Conservation (phyloP, 2,888 invertebrate genomes). For the Protophormia terraenovae region DNA sequence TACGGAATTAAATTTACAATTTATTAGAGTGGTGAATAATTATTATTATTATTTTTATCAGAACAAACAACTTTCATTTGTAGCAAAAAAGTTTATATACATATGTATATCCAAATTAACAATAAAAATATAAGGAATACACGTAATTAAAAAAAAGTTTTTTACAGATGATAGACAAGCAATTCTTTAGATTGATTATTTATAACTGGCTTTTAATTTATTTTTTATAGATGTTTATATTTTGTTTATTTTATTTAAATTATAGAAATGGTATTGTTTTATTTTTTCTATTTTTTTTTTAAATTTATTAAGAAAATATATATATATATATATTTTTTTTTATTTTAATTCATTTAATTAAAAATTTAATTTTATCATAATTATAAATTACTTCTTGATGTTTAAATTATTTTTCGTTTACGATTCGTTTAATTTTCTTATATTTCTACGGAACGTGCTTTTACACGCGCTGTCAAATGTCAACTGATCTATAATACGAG, state of each 20-base stretch:
- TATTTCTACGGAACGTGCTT: conserved; percentile 63
- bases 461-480: conserved; percentile 79
- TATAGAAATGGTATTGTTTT: too few species aligned
- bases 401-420: conserved; percentile 29
- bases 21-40: not conserved
- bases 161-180: not conserved
- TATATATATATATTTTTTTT: not conserved
- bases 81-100: too few species aligned
- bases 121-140: not conserved
- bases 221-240: not conserved
- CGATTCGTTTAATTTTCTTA: conserved; percentile 12
- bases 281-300: not conserved
- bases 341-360: not conserved
- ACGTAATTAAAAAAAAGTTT: not conserved
- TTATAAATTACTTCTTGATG: conserved; percentile 71
- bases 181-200: conserved; percentile 3
- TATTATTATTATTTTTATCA: not conserved
- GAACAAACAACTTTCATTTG: conserved; percentile 10
- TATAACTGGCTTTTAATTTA: not conserved
- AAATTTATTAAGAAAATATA: not conserved
- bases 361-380: not conserved
- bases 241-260: conserved; percentile 12
- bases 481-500: conserved; percentile 79
- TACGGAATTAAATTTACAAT: not conserved
- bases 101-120: not conserved